These are phyloP conservation scores for Netelia virgata DNA, from an alignment of 2,888 invertebrate species.

Conservation along the genomic window DNA sequence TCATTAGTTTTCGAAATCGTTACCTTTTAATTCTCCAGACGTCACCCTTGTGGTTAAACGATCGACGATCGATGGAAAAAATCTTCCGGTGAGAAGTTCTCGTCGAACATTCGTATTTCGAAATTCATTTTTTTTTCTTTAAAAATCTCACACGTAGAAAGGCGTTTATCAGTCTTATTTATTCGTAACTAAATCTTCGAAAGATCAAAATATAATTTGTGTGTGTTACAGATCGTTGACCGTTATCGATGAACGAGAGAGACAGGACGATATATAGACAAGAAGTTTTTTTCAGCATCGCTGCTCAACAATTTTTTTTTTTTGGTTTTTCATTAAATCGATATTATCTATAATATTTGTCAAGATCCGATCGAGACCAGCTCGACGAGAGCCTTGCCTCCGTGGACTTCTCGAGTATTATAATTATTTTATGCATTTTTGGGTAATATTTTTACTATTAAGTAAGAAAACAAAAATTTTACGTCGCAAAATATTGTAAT, in stretches of 20 bases:
- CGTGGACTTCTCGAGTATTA: constrained; percentile 34
- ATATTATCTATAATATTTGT: constrained; percentile 41
- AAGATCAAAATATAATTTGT: constrained; percentile 80
- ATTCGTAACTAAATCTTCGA: constrained; percentile 77
- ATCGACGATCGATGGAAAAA: constrained; percentile 27
- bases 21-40: constrained; percentile 42
- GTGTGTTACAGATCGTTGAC: constrained; percentile 63
- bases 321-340: constrained; percentile 13
- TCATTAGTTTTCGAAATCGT: constrained; percentile 14
- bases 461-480: constrained; percentile 7
- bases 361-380: constrained; percentile 56
- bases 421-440: constrained; percentile 24
- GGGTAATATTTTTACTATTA: background rate
- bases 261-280: constrained; percentile 37
- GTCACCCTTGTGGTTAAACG: background rate
- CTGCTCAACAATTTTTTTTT: constrained; percentile 38
- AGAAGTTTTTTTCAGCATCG: constrained; percentile 21
- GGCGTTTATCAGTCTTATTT: constrained; percentile 79
- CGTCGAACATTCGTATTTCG: background rate
- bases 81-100: background rate
- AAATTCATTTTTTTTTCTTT: background rate
- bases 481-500: background rate
- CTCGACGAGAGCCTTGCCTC: constrained; percentile 45
- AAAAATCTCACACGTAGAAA: constrained; percentile 23
- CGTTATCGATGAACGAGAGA: constrained; percentile 67